These are phyloP conservation scores for Enhydra lutris DNA, from an alignment of 2,113 vertebrate species.

Conservation along the genomic window DNA sequence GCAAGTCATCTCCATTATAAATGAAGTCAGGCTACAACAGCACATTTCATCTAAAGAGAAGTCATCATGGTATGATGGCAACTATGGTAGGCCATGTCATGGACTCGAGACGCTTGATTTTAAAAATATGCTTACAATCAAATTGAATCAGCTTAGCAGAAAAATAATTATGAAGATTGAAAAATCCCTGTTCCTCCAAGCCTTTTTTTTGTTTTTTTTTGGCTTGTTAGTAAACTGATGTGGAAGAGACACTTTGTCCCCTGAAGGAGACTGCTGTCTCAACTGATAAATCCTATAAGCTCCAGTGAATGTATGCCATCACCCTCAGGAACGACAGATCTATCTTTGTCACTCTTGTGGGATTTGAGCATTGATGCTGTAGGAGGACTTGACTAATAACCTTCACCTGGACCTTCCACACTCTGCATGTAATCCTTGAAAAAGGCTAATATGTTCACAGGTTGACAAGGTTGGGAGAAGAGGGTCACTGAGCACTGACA, in stretches of 20 bases:
- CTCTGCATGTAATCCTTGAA: neutral
- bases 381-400: neutral
- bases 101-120: neutral
- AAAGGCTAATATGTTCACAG: neutral
- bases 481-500: neutral
- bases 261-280: neutral
- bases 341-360: slow-evolving; percentile 9
- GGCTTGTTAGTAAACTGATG: neutral
- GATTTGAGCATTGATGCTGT: neutral
- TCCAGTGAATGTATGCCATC: neutral
- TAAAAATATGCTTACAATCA: neutral
- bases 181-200: neutral
- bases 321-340: neutral
- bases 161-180: neutral
- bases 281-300: neutral
- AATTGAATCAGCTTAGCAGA: neutral
- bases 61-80: neutral
- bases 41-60: neutral
- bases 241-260: neutral
- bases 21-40: neutral
- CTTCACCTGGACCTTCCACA: neutral
- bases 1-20: neutral
- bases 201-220: neutral
- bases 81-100: neutral
- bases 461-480: neutral